These are phyloP conservation scores for Cephus rjabovi DNA, from an alignment of 2,888 invertebrate genomes.

Conservation along the genomic window DNA sequence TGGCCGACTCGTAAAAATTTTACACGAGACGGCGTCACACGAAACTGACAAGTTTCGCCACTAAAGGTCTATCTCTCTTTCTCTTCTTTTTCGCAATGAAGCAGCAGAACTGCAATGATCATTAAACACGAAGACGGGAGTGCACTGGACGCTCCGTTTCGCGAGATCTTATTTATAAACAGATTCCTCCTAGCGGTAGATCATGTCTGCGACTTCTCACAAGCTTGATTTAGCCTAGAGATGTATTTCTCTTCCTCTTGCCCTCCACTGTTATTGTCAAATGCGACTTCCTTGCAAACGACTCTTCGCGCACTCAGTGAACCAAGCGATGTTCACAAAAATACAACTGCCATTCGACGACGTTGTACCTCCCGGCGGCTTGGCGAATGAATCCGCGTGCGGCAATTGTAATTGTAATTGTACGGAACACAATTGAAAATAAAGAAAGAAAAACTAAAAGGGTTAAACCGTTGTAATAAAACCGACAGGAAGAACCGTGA, in stretches of 20 bases:
- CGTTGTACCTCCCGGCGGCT: not conserved
- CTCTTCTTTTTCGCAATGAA: not conserved
- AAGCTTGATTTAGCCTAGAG: not conserved
- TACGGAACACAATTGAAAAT: not conserved
- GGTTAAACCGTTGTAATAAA: not conserved
- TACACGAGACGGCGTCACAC: not conserved
- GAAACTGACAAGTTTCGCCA: not conserved
- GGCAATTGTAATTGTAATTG: not conserved
- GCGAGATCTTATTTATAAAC: conserved; percentile 32
- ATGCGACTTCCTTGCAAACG: not conserved
- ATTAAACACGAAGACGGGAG: not conserved
- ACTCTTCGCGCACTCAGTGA: not conserved
- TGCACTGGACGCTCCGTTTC: conserved; percentile 15
- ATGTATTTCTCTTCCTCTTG: not conserved
- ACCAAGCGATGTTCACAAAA: not conserved
- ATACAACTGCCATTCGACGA: not conserved
- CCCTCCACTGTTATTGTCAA: not conserved
- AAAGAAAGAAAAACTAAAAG: not conserved
- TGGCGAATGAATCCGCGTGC: not conserved
- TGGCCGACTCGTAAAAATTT: not conserved
- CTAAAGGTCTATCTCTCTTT: not conserved
- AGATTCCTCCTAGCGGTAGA: conserved; percentile 41
- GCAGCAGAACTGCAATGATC: not conserved
- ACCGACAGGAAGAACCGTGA: not conserved
- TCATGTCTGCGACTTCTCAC: conserved; percentile 40